A percentile compares a stretch with the other conserved stretches of the same genome.
Conservation (phyloP, 2,888 invertebrate genomes). For the Melanotus villosus region DNA sequence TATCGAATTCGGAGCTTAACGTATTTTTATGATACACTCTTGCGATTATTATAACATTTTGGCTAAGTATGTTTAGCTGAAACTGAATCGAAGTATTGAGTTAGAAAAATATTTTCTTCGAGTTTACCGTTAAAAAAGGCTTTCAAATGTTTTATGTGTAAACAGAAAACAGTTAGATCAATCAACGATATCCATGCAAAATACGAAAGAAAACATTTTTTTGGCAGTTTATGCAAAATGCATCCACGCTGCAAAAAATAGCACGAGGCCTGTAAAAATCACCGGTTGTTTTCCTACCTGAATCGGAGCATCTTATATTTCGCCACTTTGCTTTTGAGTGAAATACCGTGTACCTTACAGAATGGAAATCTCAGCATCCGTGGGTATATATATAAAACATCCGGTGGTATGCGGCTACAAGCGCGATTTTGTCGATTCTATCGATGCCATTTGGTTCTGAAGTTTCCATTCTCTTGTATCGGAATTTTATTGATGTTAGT, state of each 20-base stretch:
- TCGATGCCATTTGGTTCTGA: slow-evolving; percentile 20
- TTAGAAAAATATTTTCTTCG: too few species aligned
- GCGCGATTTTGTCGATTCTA: slow-evolving; percentile 25
- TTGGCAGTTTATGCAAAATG: slow-evolving; percentile 25
- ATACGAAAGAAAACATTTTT: neutral
- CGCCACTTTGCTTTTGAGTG: slow-evolving; percentile 38
- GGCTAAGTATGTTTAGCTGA: too few species aligned
- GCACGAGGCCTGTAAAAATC: slow-evolving; percentile 21
- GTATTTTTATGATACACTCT: too few species aligned
- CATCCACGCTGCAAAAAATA: slow-evolving; percentile 24
- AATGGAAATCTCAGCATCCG: slow-evolving; percentile 35
- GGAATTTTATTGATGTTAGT: slow-evolving; percentile 15
- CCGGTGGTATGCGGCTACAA: slow-evolving; percentile 3
- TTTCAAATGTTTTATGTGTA: neutral
- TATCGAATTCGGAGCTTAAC: too few species aligned
- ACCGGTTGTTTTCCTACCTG: slow-evolving; percentile 40
- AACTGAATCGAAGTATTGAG: too few species aligned
- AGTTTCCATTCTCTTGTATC: slow-evolving; percentile 11
- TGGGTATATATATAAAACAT: slow-evolving; percentile 24
- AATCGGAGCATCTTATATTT: slow-evolving; percentile 28
- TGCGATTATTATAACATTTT: too few species aligned
- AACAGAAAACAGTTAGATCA: neutral
- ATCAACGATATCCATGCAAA: slow-evolving; percentile 13
- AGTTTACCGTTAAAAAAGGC: too few species aligned
- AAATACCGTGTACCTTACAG: slow-evolving; percentile 39